Conservation (phyloP, 2,113 vertebrate genomes). For the Ceyx cyanopectus region DNA sequence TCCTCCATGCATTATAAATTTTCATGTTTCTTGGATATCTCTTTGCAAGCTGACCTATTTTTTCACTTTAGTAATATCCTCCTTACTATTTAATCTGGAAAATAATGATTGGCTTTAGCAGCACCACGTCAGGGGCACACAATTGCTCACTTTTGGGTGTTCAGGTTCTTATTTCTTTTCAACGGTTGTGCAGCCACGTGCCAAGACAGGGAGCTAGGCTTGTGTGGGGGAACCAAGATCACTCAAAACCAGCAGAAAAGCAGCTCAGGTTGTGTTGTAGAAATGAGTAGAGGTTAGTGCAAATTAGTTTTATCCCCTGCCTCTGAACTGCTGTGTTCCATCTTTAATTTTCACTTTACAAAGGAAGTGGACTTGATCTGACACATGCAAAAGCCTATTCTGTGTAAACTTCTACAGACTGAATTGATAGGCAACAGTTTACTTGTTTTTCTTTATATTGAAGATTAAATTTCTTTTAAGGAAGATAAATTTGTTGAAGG, state of each 20-base stretch:
- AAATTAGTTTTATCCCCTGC: neutral
- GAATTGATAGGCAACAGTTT: neutral
- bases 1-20: neutral
- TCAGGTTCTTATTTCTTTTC: neutral
- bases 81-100: neutral
- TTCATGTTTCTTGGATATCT: neutral
- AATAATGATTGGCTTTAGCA: neutral
- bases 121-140: rapidly evolving
- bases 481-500: neutral
- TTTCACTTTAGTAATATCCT: neutral
- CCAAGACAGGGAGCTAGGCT: neutral
- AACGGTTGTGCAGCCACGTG: neutral
- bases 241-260: neutral
- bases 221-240: rapidly evolving
- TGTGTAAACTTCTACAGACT: neutral
- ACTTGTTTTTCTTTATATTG: neutral
- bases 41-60: neutral
- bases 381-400: neutral
- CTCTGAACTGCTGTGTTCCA: neutral
- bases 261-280: neutral
- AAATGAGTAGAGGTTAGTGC: neutral
- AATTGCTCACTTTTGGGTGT: neutral
- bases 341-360: neutral
- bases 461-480: neutral
- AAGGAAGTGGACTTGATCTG: neutral